A percentile compares a stretch with the other conserved stretches of the same genome.
phyloP scores from a whole-genome alignment of 2,113 vertebrate genomes.

The Paralichthys olivaceus region DNA sequence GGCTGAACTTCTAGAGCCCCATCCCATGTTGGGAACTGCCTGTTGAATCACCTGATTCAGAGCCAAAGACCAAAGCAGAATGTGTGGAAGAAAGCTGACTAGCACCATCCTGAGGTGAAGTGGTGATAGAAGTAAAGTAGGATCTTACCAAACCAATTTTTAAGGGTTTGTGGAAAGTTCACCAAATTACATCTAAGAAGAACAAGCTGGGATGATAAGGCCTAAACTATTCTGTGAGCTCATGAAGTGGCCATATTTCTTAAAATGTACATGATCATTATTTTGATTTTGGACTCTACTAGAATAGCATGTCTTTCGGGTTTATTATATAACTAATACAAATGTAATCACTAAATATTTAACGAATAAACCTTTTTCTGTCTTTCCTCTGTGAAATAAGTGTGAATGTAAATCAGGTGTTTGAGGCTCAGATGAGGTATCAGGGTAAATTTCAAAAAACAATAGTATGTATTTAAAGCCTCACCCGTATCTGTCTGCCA shows the following conservation, averaged over 20 bases:
- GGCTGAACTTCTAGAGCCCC: too few species aligned
- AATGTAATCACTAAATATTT: too few species aligned
- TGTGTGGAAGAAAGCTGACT: background rate
- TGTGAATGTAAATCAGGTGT: background rate
- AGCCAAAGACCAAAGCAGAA: background rate
- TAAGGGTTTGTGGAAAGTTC: background rate
- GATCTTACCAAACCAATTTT: background rate
- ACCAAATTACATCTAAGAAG: background rate
- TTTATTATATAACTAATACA: too few species aligned
- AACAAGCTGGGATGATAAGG: too few species aligned
- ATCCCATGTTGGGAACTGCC: too few species aligned
- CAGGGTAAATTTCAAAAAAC: background rate
- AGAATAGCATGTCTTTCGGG: too few species aligned
- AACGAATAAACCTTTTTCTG: too few species aligned
- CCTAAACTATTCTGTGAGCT: too few species aligned
- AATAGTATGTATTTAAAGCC: conserved; percentile 18
- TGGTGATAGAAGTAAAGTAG: background rate
- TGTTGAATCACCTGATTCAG: background rate
- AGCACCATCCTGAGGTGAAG: conserved; percentile 44
- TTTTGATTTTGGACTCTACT: too few species aligned
- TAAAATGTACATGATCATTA: too few species aligned
- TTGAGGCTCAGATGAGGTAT: background rate
- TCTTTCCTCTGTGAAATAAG: too few species aligned
- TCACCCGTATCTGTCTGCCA: conserved; percentile 94
- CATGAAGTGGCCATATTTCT: too few species aligned